Conservation (phyloP, 1,140 invertebrate species). For the Gonatopus flavifemur region DNA sequence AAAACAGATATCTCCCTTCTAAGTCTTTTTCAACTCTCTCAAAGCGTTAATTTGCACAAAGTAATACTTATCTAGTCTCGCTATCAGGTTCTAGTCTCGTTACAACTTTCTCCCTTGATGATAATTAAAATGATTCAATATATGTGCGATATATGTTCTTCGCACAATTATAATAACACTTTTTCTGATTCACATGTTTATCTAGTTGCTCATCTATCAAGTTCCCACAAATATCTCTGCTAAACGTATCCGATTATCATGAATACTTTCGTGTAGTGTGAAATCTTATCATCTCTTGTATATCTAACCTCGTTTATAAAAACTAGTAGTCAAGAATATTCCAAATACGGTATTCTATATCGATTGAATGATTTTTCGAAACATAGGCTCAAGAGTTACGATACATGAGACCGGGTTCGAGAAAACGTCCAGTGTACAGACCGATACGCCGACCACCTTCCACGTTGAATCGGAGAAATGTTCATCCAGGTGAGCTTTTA, state of each 20-base stretch:
- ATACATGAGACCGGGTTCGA: constrained; percentile 27
- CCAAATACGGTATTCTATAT: background rate
- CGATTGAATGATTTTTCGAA: constrained; percentile 6
- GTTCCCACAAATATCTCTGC: background rate
- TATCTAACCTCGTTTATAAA: no score
- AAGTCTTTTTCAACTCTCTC: no score
- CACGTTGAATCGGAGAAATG: constrained; percentile 43
- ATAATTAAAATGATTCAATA: no score
- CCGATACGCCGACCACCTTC: constrained; percentile 23
- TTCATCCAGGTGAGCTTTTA: constrained; percentile 47
- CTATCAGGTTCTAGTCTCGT: no score
- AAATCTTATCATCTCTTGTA: no score
- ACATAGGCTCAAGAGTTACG: constrained; percentile 51
- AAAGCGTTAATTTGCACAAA: no score
- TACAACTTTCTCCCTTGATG: no score
- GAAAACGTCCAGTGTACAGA: constrained; percentile 35
- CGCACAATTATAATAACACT: no score
- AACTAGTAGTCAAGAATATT: background rate
- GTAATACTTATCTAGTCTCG: no score
- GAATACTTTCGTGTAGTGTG: background rate
- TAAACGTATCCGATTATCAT: background rate
- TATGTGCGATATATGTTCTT: no score
- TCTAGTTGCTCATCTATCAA: constrained; percentile 1
- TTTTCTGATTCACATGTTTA: no score
- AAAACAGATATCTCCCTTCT: no score